A percentile compares a stretch with the other conserved stretches of the same genome.
Evolutionary conservation across 2,113 vertebrate genomes (phyloP).

Genomic region (Pteruthius melanotis): DNA sequence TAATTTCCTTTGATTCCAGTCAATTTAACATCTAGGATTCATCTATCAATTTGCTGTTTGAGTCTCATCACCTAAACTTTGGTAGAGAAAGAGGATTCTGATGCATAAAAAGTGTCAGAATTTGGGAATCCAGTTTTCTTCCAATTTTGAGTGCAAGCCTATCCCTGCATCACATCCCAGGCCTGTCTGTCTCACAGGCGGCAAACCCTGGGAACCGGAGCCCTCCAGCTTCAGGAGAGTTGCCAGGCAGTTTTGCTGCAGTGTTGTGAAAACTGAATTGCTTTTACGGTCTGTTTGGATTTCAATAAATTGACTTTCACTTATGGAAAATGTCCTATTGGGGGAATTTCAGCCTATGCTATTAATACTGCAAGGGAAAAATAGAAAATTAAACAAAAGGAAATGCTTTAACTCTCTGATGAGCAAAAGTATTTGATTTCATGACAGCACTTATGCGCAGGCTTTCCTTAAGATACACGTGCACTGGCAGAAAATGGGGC

Average conservation of each 20-base stretch:
- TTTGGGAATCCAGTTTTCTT: neutral
- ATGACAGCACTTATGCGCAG: neutral
- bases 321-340: neutral
- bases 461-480: neutral
- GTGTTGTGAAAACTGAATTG: neutral
- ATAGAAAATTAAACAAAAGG: neutral
- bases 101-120: neutral
- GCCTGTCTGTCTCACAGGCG: rapidly evolving
- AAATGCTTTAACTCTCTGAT: neutral
- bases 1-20: neutral
- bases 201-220: neutral
- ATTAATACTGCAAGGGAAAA: neutral
- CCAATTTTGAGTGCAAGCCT: neutral
- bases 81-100: neutral
- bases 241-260: neutral
- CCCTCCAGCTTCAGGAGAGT: neutral
- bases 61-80: neutral
- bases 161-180: neutral
- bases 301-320: neutral
- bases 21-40: neutral
- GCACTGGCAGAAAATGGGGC: neutral
- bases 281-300: constrained; percentile 3
- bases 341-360: neutral
- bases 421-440: neutral
- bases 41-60: neutral